Base-by-base conservation (phyloP, 2,888 invertebrate genomes). In the Thera britannica region DNA sequence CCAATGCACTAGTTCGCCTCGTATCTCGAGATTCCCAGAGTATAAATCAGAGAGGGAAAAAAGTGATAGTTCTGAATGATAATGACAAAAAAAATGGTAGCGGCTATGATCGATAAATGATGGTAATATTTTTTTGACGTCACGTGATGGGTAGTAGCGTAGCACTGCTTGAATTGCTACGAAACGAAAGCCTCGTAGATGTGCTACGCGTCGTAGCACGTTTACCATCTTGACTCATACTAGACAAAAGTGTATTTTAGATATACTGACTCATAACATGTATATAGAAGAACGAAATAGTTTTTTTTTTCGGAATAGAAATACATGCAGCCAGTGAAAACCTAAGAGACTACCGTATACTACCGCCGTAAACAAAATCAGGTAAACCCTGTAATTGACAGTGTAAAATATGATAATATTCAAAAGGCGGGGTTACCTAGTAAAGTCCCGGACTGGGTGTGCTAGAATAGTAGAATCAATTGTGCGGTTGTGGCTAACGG, bases 401-500 rank as follows among this genome's bases (percentile, higher is more conserved):
- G 73, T 70, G 77, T 85, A 83, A 89, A 89, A 85, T 88, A 90
- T 87, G 85, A 83, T 88, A 88, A 90, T 88, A 90, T 87, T 83
- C 86, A 78, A 82, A 82, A 83, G 80, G 70, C 68, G 68, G 71
- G 61, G 86, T 84, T 89, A 85, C 84, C 82, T 81, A 73, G 80
- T 75, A 77, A 81, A 84, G 86, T 85, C 82, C 80, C 82, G 78
- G 80, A 78, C 80, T 78, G 79, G 77, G 83, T 83, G 80, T 81
- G 83, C 73, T 78, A 74, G 78, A 80, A 77, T 82, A 74, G 79
- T 86, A 81, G 85, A 90, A 89, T 90, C 91, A 90, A 91, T 91
- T 90, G 90, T 88, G 84, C 82, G 84, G 81, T 83, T 82, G 87
- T 82, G 86, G 88, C 83, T 89, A 90, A 89, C 90, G 90, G 86